These are phyloP conservation scores for Tetranychus truncatus DNA, from an alignment of 2,888 invertebrate genomes.

Conservation along the genomic window DNA sequence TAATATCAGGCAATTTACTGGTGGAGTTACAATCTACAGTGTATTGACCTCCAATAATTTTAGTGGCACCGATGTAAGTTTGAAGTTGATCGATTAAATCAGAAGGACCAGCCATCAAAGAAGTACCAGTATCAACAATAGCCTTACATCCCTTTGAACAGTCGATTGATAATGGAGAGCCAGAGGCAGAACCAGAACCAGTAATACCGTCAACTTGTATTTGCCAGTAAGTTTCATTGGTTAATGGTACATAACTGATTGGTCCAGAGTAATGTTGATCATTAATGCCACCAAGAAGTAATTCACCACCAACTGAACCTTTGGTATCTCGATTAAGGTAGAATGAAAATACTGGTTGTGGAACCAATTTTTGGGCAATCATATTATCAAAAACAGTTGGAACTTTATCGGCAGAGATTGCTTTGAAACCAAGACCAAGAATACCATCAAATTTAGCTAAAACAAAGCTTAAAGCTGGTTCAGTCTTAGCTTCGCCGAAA, in stretches of 20 bases:
- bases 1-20: slow-evolving; percentile 55
- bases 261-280: slow-evolving; percentile 67
- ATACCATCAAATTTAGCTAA: slow-evolving; percentile 99
- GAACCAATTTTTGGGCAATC: slow-evolving; percentile 49
- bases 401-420: slow-evolving; percentile 78
- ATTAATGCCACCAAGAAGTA: slow-evolving; percentile 86
- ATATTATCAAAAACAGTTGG: slow-evolving; percentile 79
- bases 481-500: slow-evolving; percentile 84
- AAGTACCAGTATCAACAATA: slow-evolving; percentile 90
- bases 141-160: slow-evolving; percentile 72
- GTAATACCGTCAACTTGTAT: slow-evolving; percentile 64
- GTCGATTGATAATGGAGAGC: slow-evolving; percentile 35
- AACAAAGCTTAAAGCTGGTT: slow-evolving; percentile 85
- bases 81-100: slow-evolving; percentile 60
- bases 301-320: slow-evolving; percentile 60
- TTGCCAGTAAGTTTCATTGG: slow-evolving; percentile 85
- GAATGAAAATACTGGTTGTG: slow-evolving; percentile 69
- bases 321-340: slow-evolving; percentile 69
- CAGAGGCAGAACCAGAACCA: slow-evolving; percentile 36
- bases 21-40: slow-evolving; percentile 58
- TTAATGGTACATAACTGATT: slow-evolving; percentile 71
- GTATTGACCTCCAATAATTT: slow-evolving; percentile 48
- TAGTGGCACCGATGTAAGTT: slow-evolving; percentile 44
- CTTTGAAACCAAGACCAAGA: slow-evolving; percentile 73
- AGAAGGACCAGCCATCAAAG: slow-evolving; percentile 75